A percentile compares a stretch with the other conserved stretches of the same genome.
phyloP scores from a whole-genome alignment of 2,888 invertebrate species.

The Nymphalis urticae region DNA sequence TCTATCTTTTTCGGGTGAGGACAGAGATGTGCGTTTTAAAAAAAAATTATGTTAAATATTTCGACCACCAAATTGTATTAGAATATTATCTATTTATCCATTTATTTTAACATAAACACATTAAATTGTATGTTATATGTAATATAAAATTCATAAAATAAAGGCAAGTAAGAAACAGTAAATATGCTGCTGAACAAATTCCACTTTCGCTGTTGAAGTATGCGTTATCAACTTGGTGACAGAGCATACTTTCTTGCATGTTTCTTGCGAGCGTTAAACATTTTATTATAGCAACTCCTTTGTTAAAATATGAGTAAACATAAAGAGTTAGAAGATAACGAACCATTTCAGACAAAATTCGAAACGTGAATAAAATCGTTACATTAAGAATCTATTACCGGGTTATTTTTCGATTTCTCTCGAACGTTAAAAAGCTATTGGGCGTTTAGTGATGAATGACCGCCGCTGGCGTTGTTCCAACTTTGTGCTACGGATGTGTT shows the following conservation, averaged over 20 bases:
- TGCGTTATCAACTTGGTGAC: background rate
- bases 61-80: background rate
- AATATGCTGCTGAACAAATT: background rate
- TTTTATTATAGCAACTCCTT: background rate
- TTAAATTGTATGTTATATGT: background rate
- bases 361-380: background rate
- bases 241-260: background rate
- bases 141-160: background rate
- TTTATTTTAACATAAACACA: background rate
- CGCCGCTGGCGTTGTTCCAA: conserved; percentile 36
- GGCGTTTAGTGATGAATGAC: conserved; percentile 37
- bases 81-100: too few species aligned
- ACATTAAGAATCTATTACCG: background rate
- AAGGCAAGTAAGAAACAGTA: background rate
- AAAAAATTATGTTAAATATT: background rate
- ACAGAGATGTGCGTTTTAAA: conserved; percentile 26
- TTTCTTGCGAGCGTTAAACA: background rate
- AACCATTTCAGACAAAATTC: background rate
- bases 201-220: too few species aligned
- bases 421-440: conserved; percentile 23
- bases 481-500: conserved; percentile 39
- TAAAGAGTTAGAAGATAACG: background rate
- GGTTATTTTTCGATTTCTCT: background rate
- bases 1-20: conserved; percentile 48
- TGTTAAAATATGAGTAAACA: too few species aligned